A percentile compares a stretch with the other conserved stretches of the same genome.
Conservation (phyloP, 2,888 invertebrate species). For the Cepaea hortensis region DNA sequence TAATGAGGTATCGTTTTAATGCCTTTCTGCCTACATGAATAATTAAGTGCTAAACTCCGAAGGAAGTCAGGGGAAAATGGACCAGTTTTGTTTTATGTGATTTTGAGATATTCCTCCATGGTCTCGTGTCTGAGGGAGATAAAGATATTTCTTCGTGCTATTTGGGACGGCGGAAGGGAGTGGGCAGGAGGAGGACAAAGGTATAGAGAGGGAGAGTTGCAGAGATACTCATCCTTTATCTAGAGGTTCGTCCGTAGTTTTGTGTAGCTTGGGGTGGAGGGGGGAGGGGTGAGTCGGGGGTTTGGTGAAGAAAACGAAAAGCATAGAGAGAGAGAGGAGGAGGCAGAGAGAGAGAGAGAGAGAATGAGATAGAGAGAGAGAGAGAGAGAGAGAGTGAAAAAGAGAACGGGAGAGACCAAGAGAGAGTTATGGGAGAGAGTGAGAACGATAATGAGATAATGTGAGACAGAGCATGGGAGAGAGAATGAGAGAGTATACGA, state of each 20-base stretch:
- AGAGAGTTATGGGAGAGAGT: background rate
- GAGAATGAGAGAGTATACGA: background rate
- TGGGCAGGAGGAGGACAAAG: no score
- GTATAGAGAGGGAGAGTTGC: no score
- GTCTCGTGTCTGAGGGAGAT: background rate
- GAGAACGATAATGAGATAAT: background rate
- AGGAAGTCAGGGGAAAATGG: conserved; percentile 12
- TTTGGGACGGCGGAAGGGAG: no score
- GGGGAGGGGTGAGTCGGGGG: no score
- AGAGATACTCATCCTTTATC: no score
- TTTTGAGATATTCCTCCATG: background rate
- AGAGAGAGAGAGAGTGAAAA: background rate
- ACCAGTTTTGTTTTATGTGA: background rate
- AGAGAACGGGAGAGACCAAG: background rate
- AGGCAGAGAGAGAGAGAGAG: no score
- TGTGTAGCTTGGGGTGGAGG: no score
- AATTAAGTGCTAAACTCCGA: conserved; percentile 19
- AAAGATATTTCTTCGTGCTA: no score
- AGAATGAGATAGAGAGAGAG: no score
- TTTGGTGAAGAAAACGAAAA: no score
- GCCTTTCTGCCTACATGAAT: conserved; percentile 26
- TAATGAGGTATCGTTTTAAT: conserved; percentile 2
- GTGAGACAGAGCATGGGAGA: background rate
- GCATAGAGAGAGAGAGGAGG: no score
- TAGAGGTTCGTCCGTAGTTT: no score